These are phyloP conservation scores for Pseudeuparius sepicola DNA, from an alignment of 2,888 invertebrate species.

Conservation along the genomic window DNA sequence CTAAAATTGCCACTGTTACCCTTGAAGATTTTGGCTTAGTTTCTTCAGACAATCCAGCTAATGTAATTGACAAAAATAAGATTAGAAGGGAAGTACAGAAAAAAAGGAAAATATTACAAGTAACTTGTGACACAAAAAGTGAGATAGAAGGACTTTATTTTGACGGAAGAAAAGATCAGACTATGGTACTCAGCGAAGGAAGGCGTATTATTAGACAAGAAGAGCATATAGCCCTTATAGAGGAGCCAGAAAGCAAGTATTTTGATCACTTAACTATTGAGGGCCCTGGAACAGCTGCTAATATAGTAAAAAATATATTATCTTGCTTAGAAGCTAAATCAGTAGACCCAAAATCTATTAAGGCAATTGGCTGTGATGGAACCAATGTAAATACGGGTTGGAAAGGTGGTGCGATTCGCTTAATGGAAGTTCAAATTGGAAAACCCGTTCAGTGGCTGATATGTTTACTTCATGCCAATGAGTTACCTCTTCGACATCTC, in stretches of 20 bases:
- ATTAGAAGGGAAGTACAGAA: constrained; percentile 6
- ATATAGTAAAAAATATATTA: constrained; percentile 8
- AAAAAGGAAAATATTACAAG: constrained; percentile 7
- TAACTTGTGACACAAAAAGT: constrained; percentile 4
- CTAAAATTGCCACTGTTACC: constrained; percentile 10
- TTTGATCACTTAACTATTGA: constrained; percentile 10
- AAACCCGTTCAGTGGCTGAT: constrained; percentile 24
- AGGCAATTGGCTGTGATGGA: constrained; percentile 22
- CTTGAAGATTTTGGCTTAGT: constrained; percentile 9
- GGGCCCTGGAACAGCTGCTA: constrained; percentile 12
- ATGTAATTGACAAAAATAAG: constrained; percentile 11
- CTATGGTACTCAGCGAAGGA: constrained; percentile 6
- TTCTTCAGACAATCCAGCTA: constrained; percentile 5
- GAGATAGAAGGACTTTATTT: constrained; percentile 10
- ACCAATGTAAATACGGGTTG: constrained; percentile 24
- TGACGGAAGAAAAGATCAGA: constrained; percentile 13
- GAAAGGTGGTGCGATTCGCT: constrained; percentile 21
- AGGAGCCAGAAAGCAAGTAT: constrained; percentile 10
- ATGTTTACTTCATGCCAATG: constrained; percentile 16
- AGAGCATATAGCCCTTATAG: constrained; percentile 11
- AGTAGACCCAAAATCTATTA: constrained; percentile 4
- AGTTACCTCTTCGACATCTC: constrained; percentile 14
- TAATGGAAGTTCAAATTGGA: constrained; percentile 19
- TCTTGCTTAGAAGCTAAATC: constrained; percentile 3
- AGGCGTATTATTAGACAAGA: constrained; percentile 6